These are phyloP conservation scores for Uria aalge DNA, from an alignment of 2,113 vertebrate genomes.

Conservation along the genomic window DNA sequence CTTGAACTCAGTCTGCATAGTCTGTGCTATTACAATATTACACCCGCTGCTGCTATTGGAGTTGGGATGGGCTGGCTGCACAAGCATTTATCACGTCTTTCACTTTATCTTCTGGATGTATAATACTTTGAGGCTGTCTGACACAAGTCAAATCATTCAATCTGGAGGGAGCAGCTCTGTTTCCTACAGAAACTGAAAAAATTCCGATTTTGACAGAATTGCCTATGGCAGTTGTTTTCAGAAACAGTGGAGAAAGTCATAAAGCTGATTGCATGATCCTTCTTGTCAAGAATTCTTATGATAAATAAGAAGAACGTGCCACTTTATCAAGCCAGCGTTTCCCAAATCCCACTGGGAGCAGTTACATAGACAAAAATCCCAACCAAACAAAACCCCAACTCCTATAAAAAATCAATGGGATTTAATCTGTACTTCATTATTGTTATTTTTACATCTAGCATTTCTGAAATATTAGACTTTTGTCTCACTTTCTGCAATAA, in stretches of 20 bases:
- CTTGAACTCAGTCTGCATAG: background rate
- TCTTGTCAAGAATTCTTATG: background rate
- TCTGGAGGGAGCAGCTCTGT: background rate
- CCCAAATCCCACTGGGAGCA: background rate
- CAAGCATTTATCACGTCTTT: background rate
- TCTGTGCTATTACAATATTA: background rate
- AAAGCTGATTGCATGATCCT: background rate
- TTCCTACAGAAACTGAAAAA: background rate
- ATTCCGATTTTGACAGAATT: background rate
- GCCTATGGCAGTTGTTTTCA: background rate
- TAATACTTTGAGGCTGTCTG: background rate
- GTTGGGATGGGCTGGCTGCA: background rate
- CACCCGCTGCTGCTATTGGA: background rate
- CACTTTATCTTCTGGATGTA: background rate
- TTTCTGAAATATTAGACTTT: background rate
- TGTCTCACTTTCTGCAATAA: background rate
- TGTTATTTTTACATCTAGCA: background rate
- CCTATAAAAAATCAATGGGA: background rate
- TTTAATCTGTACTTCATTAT: background rate
- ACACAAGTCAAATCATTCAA: background rate
- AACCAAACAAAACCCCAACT: rapidly evolving
- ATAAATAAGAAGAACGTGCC: background rate
- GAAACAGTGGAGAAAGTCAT: background rate
- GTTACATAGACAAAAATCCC: background rate
- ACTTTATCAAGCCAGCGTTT: background rate